Evolutionary conservation across 1,140 invertebrate species (phyloP), one percentile per base, ranked within the genome.

Genomic region (Zaprionus taronus): DNA sequence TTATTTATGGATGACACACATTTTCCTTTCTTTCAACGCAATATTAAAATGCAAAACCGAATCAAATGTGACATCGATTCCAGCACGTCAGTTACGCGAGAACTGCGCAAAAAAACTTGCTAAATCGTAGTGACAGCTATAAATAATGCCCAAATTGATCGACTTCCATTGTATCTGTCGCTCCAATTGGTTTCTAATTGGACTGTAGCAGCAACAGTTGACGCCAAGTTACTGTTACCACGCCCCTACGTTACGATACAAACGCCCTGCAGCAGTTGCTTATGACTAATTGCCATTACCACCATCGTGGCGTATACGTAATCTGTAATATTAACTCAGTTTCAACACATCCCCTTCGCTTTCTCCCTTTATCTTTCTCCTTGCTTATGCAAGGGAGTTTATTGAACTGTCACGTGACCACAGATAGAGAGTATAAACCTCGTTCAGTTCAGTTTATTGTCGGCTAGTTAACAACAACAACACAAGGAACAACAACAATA

Each of bases 331-430:
- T 51, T 57, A 31, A 34, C 7, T 26, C 1, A 24, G 20, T 31
- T 31, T 34, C 44, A 34, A 22, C 34, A 55, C 31, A 55, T 56
- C 22, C 20, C 22, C 14, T 22, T 22, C 49, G 20, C 12, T 7
- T 11, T 56, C 24, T 5, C n/a, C 56, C n/a, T 58, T n/a, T 24
- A 15, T 55, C 24, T 26, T 12, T n/a, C 26, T 34, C 7, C 58
- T 9, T 34, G 11, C 38, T 72, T 66, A 66, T 62, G 49, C n/a
- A 66, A 20, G 51, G 24, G 22, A 64, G 74, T 72, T 47, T 75
- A 79, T 81, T 81, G 60, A 84, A 79, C 70, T 53, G 74, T 81
- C 79, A 85, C 82, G 82, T 85, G 82, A 85, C 79, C 36, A 61
- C 57, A 58, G 38, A 44, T 17, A 12, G 15, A 4, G 15, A n/a